Base-by-base conservation (phyloP, 2,113 vertebrate genomes). In the Fregetta grallaria region DNA sequence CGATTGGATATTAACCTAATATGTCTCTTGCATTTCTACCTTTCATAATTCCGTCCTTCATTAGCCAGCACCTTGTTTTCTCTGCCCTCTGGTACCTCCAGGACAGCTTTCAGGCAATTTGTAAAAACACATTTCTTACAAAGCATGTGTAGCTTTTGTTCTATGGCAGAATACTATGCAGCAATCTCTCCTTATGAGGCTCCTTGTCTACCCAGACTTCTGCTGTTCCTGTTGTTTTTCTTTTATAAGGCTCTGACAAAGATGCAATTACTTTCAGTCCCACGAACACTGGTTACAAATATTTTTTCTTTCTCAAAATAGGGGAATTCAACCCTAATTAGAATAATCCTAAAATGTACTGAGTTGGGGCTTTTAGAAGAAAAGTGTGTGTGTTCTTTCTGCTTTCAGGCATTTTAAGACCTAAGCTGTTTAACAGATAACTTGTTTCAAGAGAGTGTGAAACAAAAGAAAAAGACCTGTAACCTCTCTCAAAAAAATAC, bases 371-470 rank as follows among this genome's bases (percentile, higher is more conserved):
- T 83, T 94, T 84, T 44, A 79, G 56, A 88, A 86, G 32, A 82
- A 93, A 75, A 87, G 73, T 29, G 10, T 40, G 9, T 63, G 47
- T 38, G 59, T 62, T 86, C 11, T 30, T 86, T 94, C 34, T 85
- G 52, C 40, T 96, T 79, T 74, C 32, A 87, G 58, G 71, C 56
- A 49, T 95, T 96, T 94, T 81, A 80, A 93, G 55, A 50, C 73
- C 42, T 96, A 65, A 96, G 50, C 56, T 93, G 22, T 96, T 96
- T 79, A 97, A 65, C 91, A 97, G 96, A 92, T 96, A 71, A 94
- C 40, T 75, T 59, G 22, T 84, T 92, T 91, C 50, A 32, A 42
- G 80, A 87, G 62, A 84, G 93, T 50, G 40, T 32, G 68, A 77
- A 89, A 63, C 30, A 78, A 80, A 71, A 82, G 25, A 65, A 52